Evolutionary conservation across 2,113 vertebrate species (phyloP).

Genomic region (Copsychus sechellarum): DNA sequence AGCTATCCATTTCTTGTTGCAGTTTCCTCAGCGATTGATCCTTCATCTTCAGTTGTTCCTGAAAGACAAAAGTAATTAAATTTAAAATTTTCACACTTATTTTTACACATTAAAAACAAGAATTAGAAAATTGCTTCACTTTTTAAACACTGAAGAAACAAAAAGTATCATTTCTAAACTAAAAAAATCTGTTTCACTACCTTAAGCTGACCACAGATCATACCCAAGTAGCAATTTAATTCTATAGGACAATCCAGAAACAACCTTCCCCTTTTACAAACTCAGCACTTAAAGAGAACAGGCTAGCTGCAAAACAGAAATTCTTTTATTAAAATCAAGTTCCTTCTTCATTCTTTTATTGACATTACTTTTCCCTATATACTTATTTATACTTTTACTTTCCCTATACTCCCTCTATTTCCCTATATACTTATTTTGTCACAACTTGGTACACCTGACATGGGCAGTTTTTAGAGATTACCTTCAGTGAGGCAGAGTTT

Average conservation of each 20-base stretch:
- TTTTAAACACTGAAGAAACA: background rate
- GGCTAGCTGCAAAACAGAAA: background rate
- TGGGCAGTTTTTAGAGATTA: conserved; percentile 34
- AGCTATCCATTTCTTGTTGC: conserved; percentile 98
- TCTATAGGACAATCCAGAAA: background rate
- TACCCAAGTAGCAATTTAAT: background rate
- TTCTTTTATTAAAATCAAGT: background rate
- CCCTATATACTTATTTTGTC: background rate
- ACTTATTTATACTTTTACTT: background rate
- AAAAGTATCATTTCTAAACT: background rate
- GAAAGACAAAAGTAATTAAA: background rate
- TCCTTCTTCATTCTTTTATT: background rate
- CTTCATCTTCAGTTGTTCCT: conserved; percentile 97
- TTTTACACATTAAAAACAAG: background rate
- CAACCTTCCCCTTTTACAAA: background rate
- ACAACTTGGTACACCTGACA: background rate
- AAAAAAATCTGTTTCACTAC: background rate
- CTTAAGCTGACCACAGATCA: background rate
- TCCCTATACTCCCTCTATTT: no score
- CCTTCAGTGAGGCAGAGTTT: conserved; percentile 88
- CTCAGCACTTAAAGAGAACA: background rate
- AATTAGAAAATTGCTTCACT: background rate
- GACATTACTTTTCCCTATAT: background rate
- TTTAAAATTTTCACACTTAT: background rate
- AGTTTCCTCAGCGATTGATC: conserved; percentile 93